Evolutionary conservation across 2,888 invertebrate species (phyloP).

Genomic region (Cylloceria caligata): DNA sequence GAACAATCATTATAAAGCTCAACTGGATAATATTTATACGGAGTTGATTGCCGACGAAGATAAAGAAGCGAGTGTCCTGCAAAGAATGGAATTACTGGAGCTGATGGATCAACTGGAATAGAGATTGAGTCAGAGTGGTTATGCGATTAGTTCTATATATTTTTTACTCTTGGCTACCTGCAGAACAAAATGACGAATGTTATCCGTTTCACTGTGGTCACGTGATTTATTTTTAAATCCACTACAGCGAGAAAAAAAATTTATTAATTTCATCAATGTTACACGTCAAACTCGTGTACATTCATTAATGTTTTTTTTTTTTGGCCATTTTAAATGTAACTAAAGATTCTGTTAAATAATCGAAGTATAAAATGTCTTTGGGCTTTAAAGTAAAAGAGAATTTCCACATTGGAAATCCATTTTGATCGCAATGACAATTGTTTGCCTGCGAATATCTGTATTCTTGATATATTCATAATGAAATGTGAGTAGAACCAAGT

Average conservation of each 20-base stretch:
- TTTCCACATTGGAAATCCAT: neutral
- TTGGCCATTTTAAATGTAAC: no score
- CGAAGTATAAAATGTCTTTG: neutral
- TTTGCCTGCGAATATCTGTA: neutral
- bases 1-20: constrained; percentile 72
- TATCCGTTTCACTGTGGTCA: no score
- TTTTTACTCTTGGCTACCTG: neutral
- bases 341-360: no score
- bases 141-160: neutral
- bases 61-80: constrained; percentile 53
- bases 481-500: neutral
- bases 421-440: neutral
- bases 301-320: no score
- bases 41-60: constrained; percentile 75
- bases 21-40: constrained; percentile 75
- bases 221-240: no score
- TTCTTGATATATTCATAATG: neutral
- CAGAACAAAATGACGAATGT: no score
- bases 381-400: neutral
- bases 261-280: no score
- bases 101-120: constrained; percentile 78
- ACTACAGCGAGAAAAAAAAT: no score
- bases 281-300: no score
- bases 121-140: neutral
- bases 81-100: constrained; percentile 77